A percentile compares a stretch with the other conserved stretches of the same genome.
Evolutionary conservation across 2,888 invertebrate species (phyloP).

Genomic region (Drosophila buzzatii): DNA sequence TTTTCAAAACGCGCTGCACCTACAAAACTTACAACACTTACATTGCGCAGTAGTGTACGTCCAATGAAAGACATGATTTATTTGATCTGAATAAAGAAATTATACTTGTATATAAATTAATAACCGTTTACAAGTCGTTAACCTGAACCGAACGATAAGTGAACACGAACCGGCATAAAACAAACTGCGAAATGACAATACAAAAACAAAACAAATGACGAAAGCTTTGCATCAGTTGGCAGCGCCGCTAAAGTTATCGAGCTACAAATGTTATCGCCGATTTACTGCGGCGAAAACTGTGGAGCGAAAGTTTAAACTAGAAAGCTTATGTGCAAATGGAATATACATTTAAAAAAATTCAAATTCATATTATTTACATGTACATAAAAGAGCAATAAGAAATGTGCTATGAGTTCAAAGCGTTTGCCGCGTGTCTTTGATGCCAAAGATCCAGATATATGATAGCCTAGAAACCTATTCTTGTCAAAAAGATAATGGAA

Average conservation of each 20-base stretch:
- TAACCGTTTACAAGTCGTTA: slow-evolving; percentile 15
- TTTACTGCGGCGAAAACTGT: slow-evolving; percentile 14
- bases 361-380: neutral
- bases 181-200: slow-evolving; percentile 31
- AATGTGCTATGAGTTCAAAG: slow-evolving; percentile 41
- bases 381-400: slow-evolving; percentile 47
- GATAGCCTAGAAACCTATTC: slow-evolving; percentile 9
- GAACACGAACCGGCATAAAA: slow-evolving; percentile 36
- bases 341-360: too few relatives aligned
- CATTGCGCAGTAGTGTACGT: slow-evolving; percentile 76
- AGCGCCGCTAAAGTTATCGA: slow-evolving; percentile 16
- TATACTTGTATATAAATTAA: neutral
- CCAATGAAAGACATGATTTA: slow-evolving; percentile 81
- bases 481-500: slow-evolving; percentile 52
- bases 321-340: neutral
- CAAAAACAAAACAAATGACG: slow-evolving; percentile 51
- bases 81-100: slow-evolving; percentile 12
- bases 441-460: slow-evolving; percentile 34
- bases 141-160: slow-evolving; percentile 18
- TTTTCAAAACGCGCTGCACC: slow-evolving; percentile 15
- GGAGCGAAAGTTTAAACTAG: neutral
- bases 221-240: slow-evolving; percentile 39
- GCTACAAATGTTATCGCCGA: neutral
- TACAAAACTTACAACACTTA: slow-evolving; percentile 61
- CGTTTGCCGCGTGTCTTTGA: slow-evolving; percentile 36